phyloP scores from a whole-genome alignment of 2,113 vertebrate species.

The Gallinago jamesoni region DNA sequence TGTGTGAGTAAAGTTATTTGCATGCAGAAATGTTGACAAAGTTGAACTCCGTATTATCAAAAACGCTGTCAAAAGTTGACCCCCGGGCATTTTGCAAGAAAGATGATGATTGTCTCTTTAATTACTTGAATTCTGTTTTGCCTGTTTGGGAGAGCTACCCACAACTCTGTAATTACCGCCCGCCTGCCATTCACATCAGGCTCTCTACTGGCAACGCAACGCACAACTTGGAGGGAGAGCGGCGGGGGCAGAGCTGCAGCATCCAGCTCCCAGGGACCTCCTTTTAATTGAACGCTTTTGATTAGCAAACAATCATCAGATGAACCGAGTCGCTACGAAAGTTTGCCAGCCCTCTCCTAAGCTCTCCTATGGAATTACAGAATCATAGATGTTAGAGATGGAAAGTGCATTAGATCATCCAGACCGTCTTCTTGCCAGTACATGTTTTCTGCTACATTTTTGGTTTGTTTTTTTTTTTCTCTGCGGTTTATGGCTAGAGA shows the following conservation, averaged over 20 bases:
- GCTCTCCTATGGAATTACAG: not conserved
- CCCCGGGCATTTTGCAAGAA: not conserved
- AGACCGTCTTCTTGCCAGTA: not conserved
- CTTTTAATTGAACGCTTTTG: not conserved
- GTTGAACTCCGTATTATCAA: not conserved
- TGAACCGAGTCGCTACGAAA: not conserved
- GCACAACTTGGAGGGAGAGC: not conserved
- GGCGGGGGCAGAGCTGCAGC: not conserved
- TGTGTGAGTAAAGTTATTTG: not conserved
- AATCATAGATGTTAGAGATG: conserved; percentile 45
- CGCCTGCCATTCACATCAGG: not conserved
- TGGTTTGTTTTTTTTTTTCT: not conserved
- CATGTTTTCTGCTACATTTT: not conserved
- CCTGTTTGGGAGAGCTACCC: not conserved
- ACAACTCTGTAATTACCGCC: not conserved
- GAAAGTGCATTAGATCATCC: conserved; percentile 58
- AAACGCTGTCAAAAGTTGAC: conserved; percentile 1
- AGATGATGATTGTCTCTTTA: conserved; percentile 18
- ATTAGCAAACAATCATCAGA: not conserved
- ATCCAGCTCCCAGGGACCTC: not conserved
- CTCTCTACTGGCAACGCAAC: not conserved
- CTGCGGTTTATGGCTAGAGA: not conserved
- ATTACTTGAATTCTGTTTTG: conserved; percentile 32
- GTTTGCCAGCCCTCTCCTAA: conserved; percentile 7
- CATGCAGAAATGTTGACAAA: not conserved